These are phyloP conservation scores for Deilephila elpenor DNA, from an alignment of 2,888 invertebrate genomes.

Conservation along the genomic window DNA sequence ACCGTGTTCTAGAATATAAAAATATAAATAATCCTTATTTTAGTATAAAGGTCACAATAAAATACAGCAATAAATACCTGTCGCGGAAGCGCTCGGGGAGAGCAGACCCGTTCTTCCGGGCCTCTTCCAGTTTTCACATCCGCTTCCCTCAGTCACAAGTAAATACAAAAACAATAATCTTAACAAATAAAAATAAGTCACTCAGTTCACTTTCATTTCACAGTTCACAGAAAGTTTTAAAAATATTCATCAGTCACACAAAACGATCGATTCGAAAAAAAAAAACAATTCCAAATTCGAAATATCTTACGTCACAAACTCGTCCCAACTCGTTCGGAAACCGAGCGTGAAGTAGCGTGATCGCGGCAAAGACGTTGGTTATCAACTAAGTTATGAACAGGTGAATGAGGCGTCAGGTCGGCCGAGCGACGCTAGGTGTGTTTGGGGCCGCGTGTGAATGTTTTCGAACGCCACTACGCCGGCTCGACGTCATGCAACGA, in stretches of 20 bases:
- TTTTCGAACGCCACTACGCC: conserved; percentile 36
- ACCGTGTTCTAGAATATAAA: too few species aligned
- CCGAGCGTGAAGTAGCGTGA: conserved; percentile 54
- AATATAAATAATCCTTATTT: too few species aligned
- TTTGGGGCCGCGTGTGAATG: conserved; percentile 57
- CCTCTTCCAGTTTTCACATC: conserved; percentile 69
- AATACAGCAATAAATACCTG: conserved; percentile 59
- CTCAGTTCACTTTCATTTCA: conserved; percentile 28
- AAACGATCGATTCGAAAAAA: conserved; percentile 29
- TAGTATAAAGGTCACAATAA: background rate
- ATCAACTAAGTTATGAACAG: conserved; percentile 67
- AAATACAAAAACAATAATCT: conserved; percentile 36
- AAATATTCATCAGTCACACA: conserved; percentile 19
- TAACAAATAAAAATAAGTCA: conserved; percentile 40
- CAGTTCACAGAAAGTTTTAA: conserved; percentile 25
- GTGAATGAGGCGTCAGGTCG: conserved; percentile 48
- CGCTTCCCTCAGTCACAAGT: conserved; percentile 51
- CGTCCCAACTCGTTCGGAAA: conserved; percentile 33
- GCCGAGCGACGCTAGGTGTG: conserved; percentile 34
- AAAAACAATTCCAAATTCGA: conserved; percentile 37
- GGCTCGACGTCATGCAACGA: conserved; percentile 2
- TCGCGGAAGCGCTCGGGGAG: conserved; percentile 64
- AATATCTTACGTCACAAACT: conserved; percentile 35
- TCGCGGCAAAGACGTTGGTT: conserved; percentile 66
- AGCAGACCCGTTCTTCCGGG: conserved; percentile 68